These are phyloP conservation scores for Lissonota sp. DNA, from an alignment of 2,888 invertebrate species.

Conservation along the genomic window DNA sequence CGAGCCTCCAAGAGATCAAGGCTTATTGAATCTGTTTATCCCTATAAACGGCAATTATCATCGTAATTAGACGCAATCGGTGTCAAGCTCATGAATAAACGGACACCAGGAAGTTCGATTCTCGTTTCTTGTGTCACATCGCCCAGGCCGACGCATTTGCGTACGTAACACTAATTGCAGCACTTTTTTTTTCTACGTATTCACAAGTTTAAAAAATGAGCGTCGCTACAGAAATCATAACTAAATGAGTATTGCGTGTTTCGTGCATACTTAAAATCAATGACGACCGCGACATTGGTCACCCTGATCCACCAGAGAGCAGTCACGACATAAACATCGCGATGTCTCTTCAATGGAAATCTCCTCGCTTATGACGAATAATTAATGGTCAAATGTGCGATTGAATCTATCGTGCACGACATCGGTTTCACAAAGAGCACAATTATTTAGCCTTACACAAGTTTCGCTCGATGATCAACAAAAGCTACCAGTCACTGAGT, in stretches of 20 bases:
- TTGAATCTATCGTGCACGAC: background rate
- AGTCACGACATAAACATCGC: constrained; percentile 44
- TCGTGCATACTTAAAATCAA: constrained; percentile 56
- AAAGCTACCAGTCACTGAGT: background rate
- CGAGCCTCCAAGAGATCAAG: constrained; percentile 31
- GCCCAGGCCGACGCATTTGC: background rate
- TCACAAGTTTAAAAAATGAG: constrained; percentile 33
- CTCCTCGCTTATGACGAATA: constrained; percentile 35
- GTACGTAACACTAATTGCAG: constrained; percentile 7
- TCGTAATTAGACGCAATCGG: background rate
- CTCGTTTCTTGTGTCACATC: background rate
- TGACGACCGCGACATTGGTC: constrained; percentile 60
- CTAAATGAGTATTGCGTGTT: constrained; percentile 35
- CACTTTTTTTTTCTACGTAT: background rate
- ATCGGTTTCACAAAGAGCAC: background rate
- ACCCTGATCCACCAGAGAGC: constrained; percentile 5
- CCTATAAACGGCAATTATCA: background rate
- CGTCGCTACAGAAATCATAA: constrained; percentile 20
- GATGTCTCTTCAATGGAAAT: constrained; percentile 27
- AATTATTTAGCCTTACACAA: background rate
- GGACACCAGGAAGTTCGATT: constrained; percentile 12
- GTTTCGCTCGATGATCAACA: background rate
- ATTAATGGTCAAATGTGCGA: constrained; percentile 15
- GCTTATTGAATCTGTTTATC: constrained; percentile 34
- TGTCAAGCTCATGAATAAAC: too few species aligned